Conservation (phyloP, 2,888 invertebrate genomes). For the Melinaea marsaeus region DNA sequence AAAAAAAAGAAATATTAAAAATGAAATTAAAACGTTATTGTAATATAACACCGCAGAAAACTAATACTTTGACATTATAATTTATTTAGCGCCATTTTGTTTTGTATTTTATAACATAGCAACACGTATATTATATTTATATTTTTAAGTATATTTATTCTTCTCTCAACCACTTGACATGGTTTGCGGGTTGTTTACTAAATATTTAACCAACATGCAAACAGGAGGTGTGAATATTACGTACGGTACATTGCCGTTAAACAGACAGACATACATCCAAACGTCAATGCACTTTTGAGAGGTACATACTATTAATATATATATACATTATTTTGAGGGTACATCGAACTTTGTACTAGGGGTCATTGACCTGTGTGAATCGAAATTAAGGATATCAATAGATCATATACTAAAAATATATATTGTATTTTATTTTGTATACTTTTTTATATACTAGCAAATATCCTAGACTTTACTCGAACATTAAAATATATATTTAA, state of each 20-base stretch:
- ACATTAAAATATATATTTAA: no score
- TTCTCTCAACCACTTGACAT: background rate
- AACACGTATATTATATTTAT: no score
- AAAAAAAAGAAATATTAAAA: no score
- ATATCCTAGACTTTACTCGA: no score
- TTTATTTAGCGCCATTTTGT: no score
- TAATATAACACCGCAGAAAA: no score
- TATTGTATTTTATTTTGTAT: no score
- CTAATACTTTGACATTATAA: no score
- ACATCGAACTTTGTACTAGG: background rate
- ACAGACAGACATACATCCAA: slow-evolving; percentile 15
- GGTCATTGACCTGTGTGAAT: slow-evolving; percentile 22
- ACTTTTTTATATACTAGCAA: no score
- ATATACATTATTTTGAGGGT: background rate
- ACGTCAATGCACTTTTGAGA: slow-evolving; percentile 27
- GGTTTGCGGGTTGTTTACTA: background rate
- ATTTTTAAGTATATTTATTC: no score
- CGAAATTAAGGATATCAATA: background rate
- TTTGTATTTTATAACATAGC: no score
- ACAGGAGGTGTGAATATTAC: slow-evolving; percentile 18
- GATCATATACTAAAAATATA: slow-evolving; percentile 12
- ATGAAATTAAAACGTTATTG: no score
- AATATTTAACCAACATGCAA: slow-evolving; percentile 9
- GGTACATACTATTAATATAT: background rate
- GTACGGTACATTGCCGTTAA: slow-evolving; percentile 26